phyloP scores from a whole-genome alignment of 2,113 vertebrate genomes.

The Galeopterus variegatus region DNA sequence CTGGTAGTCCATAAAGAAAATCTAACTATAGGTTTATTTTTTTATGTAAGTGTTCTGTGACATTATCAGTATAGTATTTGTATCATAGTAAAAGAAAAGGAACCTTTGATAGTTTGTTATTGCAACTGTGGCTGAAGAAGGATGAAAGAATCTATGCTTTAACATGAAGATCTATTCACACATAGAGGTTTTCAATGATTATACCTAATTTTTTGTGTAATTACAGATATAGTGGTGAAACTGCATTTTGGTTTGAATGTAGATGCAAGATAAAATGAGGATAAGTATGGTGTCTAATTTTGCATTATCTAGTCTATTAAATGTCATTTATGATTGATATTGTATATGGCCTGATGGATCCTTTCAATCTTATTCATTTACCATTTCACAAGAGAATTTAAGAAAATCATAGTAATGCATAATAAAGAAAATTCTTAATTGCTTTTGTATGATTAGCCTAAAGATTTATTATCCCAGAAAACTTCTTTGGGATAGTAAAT shows the following conservation, averaged over 20 bases:
- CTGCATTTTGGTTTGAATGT: constrained; percentile 31
- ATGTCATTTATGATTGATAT: constrained; percentile 28
- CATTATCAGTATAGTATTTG: background rate
- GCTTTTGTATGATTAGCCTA: constrained; percentile 3
- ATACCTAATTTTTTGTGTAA: background rate
- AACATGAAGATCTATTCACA: background rate
- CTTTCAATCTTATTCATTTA: constrained; percentile 29
- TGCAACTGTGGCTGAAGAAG: background rate
- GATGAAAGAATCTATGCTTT: background rate
- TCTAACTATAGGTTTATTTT: constrained; percentile 20
- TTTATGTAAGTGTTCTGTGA: background rate
- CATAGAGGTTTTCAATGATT: background rate
- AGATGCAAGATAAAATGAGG: constrained; percentile 3
- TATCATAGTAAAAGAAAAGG: background rate
- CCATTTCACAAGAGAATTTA: constrained; percentile 22
- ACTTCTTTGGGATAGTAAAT: constrained; percentile 39
- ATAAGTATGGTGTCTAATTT: constrained; percentile 37
- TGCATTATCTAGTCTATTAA: constrained; percentile 9
- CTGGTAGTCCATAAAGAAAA: constrained; percentile 4
- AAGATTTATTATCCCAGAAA: constrained; percentile 31
- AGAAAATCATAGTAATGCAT: constrained; percentile 8
- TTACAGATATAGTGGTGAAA: background rate
- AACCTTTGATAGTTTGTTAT: background rate
- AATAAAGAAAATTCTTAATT: constrained; percentile 48
- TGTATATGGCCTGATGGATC: constrained; percentile 19